Conservation (phyloP, 1,140 invertebrate species). For the Phenacoccus solenopsis region DNA sequence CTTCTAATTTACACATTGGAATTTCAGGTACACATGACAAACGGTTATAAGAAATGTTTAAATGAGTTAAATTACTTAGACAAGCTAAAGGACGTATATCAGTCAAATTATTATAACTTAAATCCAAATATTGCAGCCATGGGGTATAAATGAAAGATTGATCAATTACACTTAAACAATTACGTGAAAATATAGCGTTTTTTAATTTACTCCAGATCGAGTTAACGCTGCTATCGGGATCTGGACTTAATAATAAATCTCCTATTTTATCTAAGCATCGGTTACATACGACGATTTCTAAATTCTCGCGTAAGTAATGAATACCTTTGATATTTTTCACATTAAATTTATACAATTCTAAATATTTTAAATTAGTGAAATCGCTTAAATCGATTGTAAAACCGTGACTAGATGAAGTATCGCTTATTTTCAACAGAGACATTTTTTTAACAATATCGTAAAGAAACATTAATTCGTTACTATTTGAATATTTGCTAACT, state of each 20-base stretch:
- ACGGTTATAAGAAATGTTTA: background rate
- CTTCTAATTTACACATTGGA: background rate
- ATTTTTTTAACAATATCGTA: background rate
- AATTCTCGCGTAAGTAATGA: background rate
- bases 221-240: background rate
- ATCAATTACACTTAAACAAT: background rate
- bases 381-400: background rate
- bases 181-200: background rate
- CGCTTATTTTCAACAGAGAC: background rate
- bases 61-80: slow-evolving; percentile 3
- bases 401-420: slow-evolving; percentile 5
- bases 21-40: background rate
- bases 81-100: background rate
- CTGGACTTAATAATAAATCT: background rate
- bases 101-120: slow-evolving; percentile 5
- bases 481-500: background rate
- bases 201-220: slow-evolving; percentile 8
- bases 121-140: slow-evolving; percentile 9
- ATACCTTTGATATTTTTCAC: background rate
- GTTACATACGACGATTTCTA: background rate
- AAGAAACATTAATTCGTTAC: background rate
- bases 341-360: slow-evolving; percentile 15
- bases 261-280: background rate
- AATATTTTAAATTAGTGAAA: slow-evolving; percentile 11
- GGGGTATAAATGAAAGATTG: slow-evolving; percentile 13